Evolutionary conservation across 2,113 vertebrate species (phyloP).

Genomic region (Aegithalos caudatus): DNA sequence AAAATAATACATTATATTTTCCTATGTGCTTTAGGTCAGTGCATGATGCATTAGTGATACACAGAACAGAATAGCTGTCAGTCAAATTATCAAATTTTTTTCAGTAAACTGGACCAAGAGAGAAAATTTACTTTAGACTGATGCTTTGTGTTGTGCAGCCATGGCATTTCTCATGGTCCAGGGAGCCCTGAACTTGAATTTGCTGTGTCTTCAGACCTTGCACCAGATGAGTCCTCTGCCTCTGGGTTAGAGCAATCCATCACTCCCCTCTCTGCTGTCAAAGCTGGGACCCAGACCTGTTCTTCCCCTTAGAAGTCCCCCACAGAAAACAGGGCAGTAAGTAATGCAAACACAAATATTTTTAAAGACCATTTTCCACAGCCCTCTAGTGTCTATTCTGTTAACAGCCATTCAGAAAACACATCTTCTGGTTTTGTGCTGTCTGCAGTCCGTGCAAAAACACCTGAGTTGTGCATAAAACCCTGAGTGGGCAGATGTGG

Average conservation of each 20-base stretch:
- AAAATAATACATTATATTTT: background rate
- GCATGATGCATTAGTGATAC: background rate
- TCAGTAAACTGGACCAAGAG: background rate
- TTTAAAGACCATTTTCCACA: background rate
- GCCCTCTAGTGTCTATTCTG: slow-evolving; percentile 10
- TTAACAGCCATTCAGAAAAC: background rate
- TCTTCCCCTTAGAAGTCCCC: background rate
- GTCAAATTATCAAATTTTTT: background rate
- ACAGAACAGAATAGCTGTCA: background rate
- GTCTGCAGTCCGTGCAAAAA: background rate
- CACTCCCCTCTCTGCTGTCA: background rate
- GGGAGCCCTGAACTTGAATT: background rate
- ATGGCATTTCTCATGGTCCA: background rate
- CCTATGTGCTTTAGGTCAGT: background rate
- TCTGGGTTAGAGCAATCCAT: background rate
- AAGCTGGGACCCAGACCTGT: background rate
- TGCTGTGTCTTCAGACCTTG: background rate
- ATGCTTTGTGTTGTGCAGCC: background rate
- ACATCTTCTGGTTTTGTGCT: background rate
- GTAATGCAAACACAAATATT: background rate
- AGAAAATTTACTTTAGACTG: background rate
- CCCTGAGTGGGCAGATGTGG: background rate
- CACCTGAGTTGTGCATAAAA: background rate
- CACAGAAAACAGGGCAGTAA: background rate
- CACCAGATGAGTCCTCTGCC: background rate